phyloP scores from a whole-genome alignment of 1,140 invertebrate genomes.

The Achatina immaculata region DNA sequence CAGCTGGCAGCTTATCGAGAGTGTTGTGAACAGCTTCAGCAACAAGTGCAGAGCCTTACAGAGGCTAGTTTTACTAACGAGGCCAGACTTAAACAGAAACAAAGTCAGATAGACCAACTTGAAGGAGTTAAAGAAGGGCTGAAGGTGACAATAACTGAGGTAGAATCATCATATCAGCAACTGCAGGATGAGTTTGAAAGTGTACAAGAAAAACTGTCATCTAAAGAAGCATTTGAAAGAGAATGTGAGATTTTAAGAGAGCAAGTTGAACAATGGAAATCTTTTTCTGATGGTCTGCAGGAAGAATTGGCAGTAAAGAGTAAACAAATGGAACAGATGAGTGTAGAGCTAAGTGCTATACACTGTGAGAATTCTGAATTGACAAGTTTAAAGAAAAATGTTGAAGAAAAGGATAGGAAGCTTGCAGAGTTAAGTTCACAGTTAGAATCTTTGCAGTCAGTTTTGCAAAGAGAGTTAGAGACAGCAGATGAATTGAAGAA shows the following conservation, averaged over 20 bases:
- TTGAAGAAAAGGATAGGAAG: constrained; percentile 36
- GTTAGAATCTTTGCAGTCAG: background rate
- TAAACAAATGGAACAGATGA: constrained; percentile 7
- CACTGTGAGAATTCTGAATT: background rate
- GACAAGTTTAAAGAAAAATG: background rate
- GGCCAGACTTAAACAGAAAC: constrained; percentile 40
- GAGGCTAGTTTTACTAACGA: constrained; percentile 41
- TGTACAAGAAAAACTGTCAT: background rate
- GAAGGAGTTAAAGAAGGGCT: constrained; percentile 39
- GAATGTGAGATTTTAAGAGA: constrained; percentile 23
- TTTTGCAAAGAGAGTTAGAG: constrained; percentile 11
- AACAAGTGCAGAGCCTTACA: constrained; percentile 52
- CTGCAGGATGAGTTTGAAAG: constrained; percentile 29
- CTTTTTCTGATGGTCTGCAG: constrained; percentile 25
- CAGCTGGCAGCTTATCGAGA: constrained; percentile 51
- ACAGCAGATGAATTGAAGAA: constrained; percentile 23
- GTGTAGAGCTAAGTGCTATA: background rate
- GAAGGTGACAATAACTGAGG: constrained; percentile 35
- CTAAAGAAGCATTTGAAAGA: constrained; percentile 18
- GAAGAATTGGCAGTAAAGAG: constrained; percentile 21
- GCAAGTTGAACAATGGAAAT: constrained; percentile 27
- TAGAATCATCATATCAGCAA: constrained; percentile 25
- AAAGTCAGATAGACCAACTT: constrained; percentile 31
- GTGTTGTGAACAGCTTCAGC: constrained; percentile 53
- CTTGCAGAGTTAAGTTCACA: constrained; percentile 14